Conservation (phyloP, 2,888 invertebrate species). For the Rugalucina vietnamica region DNA sequence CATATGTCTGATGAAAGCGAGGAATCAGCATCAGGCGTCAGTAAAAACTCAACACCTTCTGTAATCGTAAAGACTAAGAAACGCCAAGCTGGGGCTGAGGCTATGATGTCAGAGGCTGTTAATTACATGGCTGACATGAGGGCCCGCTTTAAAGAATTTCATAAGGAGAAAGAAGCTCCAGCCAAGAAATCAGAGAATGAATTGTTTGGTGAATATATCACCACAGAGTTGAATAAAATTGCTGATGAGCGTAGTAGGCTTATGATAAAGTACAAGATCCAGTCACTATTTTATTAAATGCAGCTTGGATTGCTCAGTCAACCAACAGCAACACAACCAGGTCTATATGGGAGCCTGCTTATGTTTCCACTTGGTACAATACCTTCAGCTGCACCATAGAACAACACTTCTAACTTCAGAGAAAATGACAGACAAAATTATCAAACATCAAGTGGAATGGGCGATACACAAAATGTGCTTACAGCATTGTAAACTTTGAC, state of each 20-base stretch:
- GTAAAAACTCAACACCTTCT: neutral
- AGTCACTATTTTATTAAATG: neutral
- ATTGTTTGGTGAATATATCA: slow-evolving; percentile 21
- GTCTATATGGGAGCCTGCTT: neutral
- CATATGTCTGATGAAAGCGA: neutral
- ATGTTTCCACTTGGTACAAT: no score
- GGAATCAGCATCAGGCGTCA: neutral
- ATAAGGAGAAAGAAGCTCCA: neutral
- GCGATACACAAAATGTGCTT: no score
- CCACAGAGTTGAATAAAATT: slow-evolving; percentile 19
- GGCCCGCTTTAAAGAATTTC: neutral
- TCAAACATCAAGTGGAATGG: no score
- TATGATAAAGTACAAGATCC: neutral
- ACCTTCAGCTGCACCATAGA: no score
- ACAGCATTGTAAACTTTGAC: no score
- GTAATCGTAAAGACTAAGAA: neutral
- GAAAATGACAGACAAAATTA: no score
- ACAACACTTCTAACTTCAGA: no score
- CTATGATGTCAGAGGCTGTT: slow-evolving; percentile 4
- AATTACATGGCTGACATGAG: neutral
- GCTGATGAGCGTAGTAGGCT: neutral
- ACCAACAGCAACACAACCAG: neutral
- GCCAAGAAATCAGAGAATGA: slow-evolving; percentile 9
- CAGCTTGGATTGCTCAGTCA: neutral
- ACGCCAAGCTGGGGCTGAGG: neutral